These are phyloP conservation scores for Rhodophaea formosa DNA, from an alignment of 2,888 invertebrate species.

Conservation along the genomic window DNA sequence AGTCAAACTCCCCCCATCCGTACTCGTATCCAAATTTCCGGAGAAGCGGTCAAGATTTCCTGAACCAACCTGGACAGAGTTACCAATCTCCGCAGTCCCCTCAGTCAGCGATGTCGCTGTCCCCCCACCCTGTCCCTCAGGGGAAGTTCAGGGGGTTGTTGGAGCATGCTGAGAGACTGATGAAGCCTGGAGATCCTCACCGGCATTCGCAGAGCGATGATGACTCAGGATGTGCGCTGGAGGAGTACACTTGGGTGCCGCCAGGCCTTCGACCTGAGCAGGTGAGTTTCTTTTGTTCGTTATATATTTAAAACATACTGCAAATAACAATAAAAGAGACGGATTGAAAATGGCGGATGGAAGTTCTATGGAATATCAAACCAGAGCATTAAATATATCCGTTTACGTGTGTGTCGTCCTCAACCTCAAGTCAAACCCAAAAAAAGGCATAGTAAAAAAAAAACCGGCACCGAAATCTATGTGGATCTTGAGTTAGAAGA, in stretches of 20 bases:
- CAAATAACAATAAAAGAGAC: no score
- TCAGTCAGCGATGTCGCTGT: conserved; percentile 71
- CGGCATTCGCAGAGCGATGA: conserved; percentile 96
- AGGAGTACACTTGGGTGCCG: conserved; percentile 99
- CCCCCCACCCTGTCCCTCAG: conserved; percentile 69
- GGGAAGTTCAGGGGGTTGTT: conserved; percentile 71
- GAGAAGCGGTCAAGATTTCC: conserved; percentile 53
- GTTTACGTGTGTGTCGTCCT: no score
- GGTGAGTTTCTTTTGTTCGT: conserved; percentile 78
- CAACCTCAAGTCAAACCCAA: no score
- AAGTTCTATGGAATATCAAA: no score
- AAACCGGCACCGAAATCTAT: no score
- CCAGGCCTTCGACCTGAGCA: conserved; percentile 97
- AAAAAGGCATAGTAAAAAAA: no score
- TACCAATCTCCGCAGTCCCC: conserved; percentile 67
- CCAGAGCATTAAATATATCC: no score
- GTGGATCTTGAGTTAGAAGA: no score
- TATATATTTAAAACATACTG: not conserved
- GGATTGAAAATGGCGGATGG: no score
- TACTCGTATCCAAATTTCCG: conserved; percentile 68
- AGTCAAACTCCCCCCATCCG: conserved; percentile 66
- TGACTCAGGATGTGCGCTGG: conserved; percentile 98
- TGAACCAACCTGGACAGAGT: conserved; percentile 51
- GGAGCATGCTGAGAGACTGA: conserved; percentile 81
- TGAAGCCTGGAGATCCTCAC: conserved; percentile 87